These are phyloP conservation scores for Galeopsomyia nigrocyanea DNA, from an alignment of 2,888 invertebrate species.

Conservation along the genomic window DNA sequence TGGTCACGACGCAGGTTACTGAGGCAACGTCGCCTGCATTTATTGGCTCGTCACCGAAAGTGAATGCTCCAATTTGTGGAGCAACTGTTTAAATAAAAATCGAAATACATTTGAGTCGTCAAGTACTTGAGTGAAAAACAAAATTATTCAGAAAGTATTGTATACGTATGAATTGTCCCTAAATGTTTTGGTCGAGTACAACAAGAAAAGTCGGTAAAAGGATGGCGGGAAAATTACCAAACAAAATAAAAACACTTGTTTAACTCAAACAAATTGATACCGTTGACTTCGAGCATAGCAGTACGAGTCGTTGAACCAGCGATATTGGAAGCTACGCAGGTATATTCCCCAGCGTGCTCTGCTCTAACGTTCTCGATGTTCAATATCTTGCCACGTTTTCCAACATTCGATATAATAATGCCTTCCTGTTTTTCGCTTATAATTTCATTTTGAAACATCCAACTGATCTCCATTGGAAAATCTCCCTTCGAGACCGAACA, in stretches of 20 bases:
- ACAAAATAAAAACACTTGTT: not conserved
- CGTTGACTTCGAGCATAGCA: conserved; percentile 60
- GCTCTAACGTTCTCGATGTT: conserved; percentile 61
- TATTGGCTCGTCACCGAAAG: conserved; percentile 80
- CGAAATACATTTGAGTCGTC: not conserved
- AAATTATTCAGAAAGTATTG: not conserved
- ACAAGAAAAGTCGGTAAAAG: not conserved
- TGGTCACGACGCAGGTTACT: conserved; percentile 73
- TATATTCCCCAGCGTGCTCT: conserved; percentile 65
- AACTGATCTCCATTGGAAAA: conserved; percentile 70
- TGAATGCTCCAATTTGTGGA: conserved; percentile 83
- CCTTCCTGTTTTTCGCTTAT: conserved; percentile 26
- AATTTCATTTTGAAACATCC: conserved; percentile 53
- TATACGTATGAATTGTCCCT: no score
- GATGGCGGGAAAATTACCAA: not conserved
- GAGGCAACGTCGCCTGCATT: conserved; percentile 78
- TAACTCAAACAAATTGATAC: conserved; percentile 49
- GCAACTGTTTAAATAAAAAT: conserved; percentile 69
- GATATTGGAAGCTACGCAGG: conserved; percentile 60
- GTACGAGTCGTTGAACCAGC: conserved; percentile 60
- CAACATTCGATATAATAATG: conserved; percentile 36
- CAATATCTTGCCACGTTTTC: conserved; percentile 49
- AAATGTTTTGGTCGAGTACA: no score
- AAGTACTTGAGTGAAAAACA: not conserved
- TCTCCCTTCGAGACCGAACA: conserved; percentile 84